A percentile compares a stretch with the other conserved stretches of the same genome.
Conservation (phyloP, 2,888 invertebrate genomes). For the Eudasyphora cyanicolor region DNA sequence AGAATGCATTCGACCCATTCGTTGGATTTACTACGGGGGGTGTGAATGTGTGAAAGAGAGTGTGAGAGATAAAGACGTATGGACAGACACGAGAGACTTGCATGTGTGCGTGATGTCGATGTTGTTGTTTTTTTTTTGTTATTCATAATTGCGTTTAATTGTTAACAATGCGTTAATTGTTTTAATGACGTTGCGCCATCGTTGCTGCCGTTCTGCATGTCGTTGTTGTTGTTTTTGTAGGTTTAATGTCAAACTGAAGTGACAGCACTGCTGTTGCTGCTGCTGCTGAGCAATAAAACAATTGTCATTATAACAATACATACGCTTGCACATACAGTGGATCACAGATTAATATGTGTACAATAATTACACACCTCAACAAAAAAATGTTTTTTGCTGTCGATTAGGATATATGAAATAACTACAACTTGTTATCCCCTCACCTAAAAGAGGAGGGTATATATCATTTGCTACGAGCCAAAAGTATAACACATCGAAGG, state of each 20-base stretch:
- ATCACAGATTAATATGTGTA: too few relatives aligned
- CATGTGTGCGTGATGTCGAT: not conserved
- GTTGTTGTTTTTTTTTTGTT: not conserved
- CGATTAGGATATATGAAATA: too few relatives aligned
- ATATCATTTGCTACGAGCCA: too few relatives aligned
- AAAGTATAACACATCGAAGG: too few relatives aligned
- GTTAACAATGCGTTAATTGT: slow-evolving; percentile 31
- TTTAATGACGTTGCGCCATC: not conserved
- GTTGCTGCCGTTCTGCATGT: not conserved
- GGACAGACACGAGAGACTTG: not conserved
- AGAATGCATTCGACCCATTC: not conserved
- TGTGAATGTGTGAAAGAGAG: not conserved
- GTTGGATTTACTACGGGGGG: not conserved
- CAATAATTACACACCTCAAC: too few relatives aligned
- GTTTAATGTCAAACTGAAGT: not conserved
- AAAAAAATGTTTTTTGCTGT: too few relatives aligned
- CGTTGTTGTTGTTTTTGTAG: not conserved
- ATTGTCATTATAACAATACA: not conserved
- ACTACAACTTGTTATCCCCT: too few relatives aligned
- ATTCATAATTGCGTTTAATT: slow-evolving; percentile 17
- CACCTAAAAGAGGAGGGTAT: too few relatives aligned
- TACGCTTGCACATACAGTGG: too few relatives aligned
- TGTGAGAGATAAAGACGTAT: not conserved
- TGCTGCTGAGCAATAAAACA: not conserved
- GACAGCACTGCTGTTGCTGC: not conserved